phyloP scores from a whole-genome alignment of 2,888 invertebrate species.

The Pseudanteris insignis region DNA sequence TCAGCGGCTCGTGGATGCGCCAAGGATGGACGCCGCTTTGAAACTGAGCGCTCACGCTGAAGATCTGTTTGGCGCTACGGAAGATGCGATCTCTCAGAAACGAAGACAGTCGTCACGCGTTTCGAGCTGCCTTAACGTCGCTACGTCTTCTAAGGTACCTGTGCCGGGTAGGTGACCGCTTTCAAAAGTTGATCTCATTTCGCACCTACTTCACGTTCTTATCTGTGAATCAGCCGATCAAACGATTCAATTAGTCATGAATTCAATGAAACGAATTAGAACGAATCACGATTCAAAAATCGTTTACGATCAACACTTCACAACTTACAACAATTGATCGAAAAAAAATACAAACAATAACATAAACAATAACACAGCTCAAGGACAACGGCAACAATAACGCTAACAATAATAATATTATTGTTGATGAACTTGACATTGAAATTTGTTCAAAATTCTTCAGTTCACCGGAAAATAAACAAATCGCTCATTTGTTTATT shows the following conservation, averaged over 20 bases:
- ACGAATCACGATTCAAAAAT: too few species aligned
- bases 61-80: conserved; percentile 35
- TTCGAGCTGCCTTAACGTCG: conserved; percentile 32
- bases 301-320: too few species aligned
- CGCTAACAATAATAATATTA: not conserved
- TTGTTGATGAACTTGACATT: too few species aligned
- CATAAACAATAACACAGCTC: not conserved
- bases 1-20: conserved; percentile 31
- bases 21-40: conserved; percentile 29
- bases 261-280: too few species aligned
- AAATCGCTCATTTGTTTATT: too few species aligned
- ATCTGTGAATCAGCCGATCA: conserved; percentile 49
- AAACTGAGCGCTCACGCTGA: conserved; percentile 29
- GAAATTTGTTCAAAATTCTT: too few species aligned
- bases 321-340: not conserved
- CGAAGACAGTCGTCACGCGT: conserved; percentile 42
- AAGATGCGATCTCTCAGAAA: conserved; percentile 46
- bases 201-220: conserved; percentile 51
- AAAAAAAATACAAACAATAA: not conserved
- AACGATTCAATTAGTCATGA: too few species aligned
- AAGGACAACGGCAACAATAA: not conserved
- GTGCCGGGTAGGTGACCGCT: conserved; percentile 40
- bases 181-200: conserved; percentile 57
- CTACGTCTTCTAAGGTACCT: conserved; percentile 36
- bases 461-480: too few species aligned